phyloP scores from a whole-genome alignment of 1,140 invertebrate species.

The Drosophila santomea region DNA sequence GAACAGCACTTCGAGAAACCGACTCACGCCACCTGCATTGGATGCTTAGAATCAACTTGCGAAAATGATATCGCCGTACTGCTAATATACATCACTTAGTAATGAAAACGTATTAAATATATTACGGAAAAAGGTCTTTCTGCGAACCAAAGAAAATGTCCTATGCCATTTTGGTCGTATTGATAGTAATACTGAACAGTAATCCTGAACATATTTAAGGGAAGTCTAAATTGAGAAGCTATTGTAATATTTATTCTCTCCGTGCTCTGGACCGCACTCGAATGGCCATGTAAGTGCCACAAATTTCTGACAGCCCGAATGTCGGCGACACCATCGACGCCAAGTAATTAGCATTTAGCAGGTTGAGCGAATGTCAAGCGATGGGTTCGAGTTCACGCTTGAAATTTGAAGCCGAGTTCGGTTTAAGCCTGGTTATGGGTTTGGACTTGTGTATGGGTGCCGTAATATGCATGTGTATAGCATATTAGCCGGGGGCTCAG shows the following conservation, averaged over 20 bases:
- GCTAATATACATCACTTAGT: no score
- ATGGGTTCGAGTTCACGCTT: conserved; percentile 12
- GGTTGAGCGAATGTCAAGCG: conserved; percentile 40
- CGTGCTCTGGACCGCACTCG: conserved; percentile 12
- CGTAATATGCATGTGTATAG: conserved; percentile 21
- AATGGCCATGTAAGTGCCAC: conserved; percentile 27
- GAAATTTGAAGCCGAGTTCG: neutral
- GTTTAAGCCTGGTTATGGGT: neutral
- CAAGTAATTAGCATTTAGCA: conserved; percentile 66
- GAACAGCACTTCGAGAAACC: conserved; percentile 6
- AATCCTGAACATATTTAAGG: no score
- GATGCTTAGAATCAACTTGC: no score
- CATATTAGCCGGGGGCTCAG: conserved; percentile 41
- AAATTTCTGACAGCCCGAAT: conserved; percentile 51
- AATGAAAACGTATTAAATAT: no score
- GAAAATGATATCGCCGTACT: no score
- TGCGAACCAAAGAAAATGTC: no score
- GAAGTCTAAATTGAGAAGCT: neutral
- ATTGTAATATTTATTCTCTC: neutral
- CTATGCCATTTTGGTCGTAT: no score
- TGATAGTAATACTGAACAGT: no score
- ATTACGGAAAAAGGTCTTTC: no score
- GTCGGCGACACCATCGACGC: conserved; percentile 66
- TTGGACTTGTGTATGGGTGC: neutral
- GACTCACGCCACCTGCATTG: no score